Conservation (phyloP, 1,140 invertebrate genomes). For the Danaus melanippus region DNA sequence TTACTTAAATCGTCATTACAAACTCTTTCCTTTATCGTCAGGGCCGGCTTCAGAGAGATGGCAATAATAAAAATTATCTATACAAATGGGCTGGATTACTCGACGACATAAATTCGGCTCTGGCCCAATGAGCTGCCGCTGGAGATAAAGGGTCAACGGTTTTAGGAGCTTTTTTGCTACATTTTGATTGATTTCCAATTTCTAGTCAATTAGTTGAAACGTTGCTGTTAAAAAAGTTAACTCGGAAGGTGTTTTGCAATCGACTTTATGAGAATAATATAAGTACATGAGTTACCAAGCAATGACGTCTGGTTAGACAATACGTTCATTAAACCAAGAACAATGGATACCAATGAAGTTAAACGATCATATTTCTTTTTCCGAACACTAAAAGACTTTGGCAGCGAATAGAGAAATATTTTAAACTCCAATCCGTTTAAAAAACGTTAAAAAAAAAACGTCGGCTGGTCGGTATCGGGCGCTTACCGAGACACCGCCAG, state of each 20-base stretch:
- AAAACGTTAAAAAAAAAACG: conserved; percentile 49
- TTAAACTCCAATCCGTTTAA: conserved; percentile 59
- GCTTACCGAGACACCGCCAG: conserved; percentile 62
- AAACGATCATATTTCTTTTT: conserved; percentile 30
- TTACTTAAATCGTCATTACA: conserved; percentile 71
- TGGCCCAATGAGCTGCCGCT: conserved; percentile 55
- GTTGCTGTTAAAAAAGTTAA: no score
- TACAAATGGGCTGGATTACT: conserved; percentile 70
- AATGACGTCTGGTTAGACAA: no score
- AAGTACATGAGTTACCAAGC: no score
- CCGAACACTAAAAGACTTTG: conserved; percentile 37
- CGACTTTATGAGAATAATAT: no score
- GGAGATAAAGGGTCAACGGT: conserved; percentile 65
- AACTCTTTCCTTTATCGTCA: conserved; percentile 67
- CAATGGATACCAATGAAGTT: conserved; percentile 24
- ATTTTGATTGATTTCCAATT: conserved; percentile 36
- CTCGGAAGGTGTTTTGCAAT: conserved; percentile 6
- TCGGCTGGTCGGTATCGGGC: conserved; percentile 52
- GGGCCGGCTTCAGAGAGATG: conserved; percentile 61
- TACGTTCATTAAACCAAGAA: neutral
- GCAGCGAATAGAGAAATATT: conserved; percentile 57
- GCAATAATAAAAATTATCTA: conserved; percentile 73
- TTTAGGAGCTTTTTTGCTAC: conserved; percentile 57
- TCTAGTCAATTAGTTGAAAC: conserved; percentile 14
- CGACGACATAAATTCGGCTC: conserved; percentile 69